Percentiles rank a stretch among this genome's conserved stretches.
phyloP scores from a whole-genome alignment of 2,797 vertebrate genomes.

The Tadarida brasiliensis region DNA sequence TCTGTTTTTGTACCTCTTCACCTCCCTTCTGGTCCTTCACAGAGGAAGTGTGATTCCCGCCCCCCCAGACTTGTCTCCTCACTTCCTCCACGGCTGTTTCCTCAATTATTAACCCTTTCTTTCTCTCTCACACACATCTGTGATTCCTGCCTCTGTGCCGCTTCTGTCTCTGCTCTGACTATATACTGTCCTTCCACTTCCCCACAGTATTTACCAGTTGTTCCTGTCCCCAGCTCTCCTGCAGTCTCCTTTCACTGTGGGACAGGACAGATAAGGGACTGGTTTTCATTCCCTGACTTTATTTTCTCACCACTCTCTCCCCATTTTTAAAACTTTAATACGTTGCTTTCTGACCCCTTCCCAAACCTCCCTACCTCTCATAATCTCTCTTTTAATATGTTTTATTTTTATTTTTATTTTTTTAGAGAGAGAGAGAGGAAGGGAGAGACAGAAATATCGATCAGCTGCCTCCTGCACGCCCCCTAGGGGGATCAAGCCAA shows the following conservation, averaged over 20 bases:
- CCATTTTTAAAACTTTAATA: neutral
- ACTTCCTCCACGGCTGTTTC: neutral
- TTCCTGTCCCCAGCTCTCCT: neutral
- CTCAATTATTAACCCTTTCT: neutral
- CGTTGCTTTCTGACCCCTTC: neutral
- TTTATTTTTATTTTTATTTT: too few species aligned
- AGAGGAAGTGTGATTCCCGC: neutral
- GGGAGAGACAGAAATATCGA: too few species aligned
- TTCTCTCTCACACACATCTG: neutral
- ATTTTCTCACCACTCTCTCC: neutral
- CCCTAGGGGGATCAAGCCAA: too few species aligned
- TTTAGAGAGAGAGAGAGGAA: too few species aligned
- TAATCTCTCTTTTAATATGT: too few species aligned
- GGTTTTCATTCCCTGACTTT: neutral
- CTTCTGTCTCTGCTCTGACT: neutral
- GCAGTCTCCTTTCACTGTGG: neutral
- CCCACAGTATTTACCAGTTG: neutral
- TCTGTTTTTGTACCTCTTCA: neutral
- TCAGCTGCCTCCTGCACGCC: too few species aligned
- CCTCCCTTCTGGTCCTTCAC: neutral
- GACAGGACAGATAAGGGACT: neutral
- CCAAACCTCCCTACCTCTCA: neutral
- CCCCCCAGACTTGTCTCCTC: neutral
- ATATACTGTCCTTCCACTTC: neutral
- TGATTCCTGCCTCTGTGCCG: neutral